Percentiles rank a stretch among this genome's conserved stretches.
phyloP scores from a whole-genome alignment of 2,888 invertebrate species.

The Ophion ellenae region DNA sequence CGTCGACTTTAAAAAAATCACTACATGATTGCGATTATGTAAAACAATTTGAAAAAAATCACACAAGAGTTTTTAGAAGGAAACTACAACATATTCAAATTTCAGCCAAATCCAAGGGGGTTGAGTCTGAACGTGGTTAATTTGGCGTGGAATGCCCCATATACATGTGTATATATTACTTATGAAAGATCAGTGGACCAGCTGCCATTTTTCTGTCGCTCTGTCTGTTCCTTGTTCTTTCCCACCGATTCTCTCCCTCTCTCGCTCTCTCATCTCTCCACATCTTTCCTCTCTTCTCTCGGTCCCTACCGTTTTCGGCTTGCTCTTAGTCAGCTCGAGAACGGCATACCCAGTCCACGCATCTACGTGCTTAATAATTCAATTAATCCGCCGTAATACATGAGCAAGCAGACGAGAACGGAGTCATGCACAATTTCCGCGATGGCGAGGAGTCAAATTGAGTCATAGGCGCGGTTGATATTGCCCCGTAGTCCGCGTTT shows the following conservation, averaged over 20 bases:
- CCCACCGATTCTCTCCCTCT: too few species aligned
- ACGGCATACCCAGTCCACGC: neutral
- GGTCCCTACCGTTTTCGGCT: conserved; percentile 18
- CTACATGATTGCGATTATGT: too few species aligned
- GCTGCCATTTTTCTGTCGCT: conserved; percentile 24
- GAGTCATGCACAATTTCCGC: conserved; percentile 55
- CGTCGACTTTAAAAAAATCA: too few species aligned
- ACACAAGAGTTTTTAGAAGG: too few species aligned
- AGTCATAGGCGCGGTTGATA: conserved; percentile 55
- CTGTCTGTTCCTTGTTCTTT: too few species aligned
- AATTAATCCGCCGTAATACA: conserved; percentile 44
- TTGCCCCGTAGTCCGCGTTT: conserved; percentile 16
- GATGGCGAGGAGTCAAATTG: conserved; percentile 54
- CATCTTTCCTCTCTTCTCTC: neutral
- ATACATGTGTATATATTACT: conserved; percentile 16
- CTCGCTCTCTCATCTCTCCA: neutral
- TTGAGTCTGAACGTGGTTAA: too few species aligned
- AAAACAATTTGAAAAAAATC: too few species aligned
- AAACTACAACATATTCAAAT: too few species aligned
- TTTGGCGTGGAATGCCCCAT: too few species aligned
- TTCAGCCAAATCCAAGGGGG: too few species aligned
- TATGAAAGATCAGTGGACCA: conserved; percentile 37
- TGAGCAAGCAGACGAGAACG: conserved; percentile 30
- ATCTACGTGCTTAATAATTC: conserved; percentile 41
- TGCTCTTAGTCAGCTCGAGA: neutral